Base-by-base conservation (phyloP, 2,888 invertebrate genomes). In the Xanthorhoe spadicearia region DNA sequence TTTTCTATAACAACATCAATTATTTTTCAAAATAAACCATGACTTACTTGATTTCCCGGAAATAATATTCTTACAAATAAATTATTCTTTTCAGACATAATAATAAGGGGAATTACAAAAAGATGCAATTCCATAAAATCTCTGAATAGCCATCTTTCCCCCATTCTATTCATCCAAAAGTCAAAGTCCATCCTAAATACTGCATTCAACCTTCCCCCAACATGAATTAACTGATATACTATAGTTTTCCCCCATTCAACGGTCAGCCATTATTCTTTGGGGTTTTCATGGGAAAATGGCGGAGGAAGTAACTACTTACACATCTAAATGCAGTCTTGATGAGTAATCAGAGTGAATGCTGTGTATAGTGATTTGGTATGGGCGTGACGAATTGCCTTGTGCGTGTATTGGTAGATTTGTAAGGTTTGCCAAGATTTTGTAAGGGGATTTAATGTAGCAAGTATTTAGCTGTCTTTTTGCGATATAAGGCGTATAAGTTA, bases 301-400 rank as follows among this genome's bases (percentile, higher is more conserved):
- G 46, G 75, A 79, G 83, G 83, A 85, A 83, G 82, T 81, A 73
- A 78, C 83, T 78, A 82, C 84, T 85, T 83, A 77, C 79, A 73
- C 72, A 76, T 79, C 78, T 81, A 81, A 83, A 83, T 82, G 78
- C 80, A 77, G 65, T 73, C 70, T 70, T 81, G 80, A 83, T 83
- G 82, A 82, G 78, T 81, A 79, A 78, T 77, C 79, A 75, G 77
- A 77, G 73, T 74, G n/a, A n/a, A n/a, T n/a, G n/a, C n/a, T n/a
- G n/a, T n/a, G 72, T 69, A 72, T 74, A 78, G 74, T 70, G 74
- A 67, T 73, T 75, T 72, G 53, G 68, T 61, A 57, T 66, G 64
- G 66, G 61, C 67, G 68, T 64, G 68, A 74, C 73, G 70, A 61
- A 73, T 76, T 61, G 66, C 61, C 53, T 69, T 66, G 63, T 66